These are phyloP conservation scores for Bembecia ichneumoniformis DNA, from an alignment of 2,888 invertebrate genomes.

Conservation along the genomic window DNA sequence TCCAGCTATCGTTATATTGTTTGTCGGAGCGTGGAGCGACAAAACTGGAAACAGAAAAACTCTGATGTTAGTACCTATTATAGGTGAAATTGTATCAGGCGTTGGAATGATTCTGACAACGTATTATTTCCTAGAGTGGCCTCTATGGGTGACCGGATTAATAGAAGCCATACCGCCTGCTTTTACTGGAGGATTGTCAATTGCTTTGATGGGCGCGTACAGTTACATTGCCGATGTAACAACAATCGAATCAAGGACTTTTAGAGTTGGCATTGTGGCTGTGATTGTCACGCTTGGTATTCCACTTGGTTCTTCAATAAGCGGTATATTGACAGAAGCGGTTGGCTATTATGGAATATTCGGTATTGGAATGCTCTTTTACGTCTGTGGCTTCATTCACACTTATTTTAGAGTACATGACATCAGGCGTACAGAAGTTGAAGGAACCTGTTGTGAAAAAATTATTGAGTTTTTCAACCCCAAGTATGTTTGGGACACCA, in stretches of 20 bases:
- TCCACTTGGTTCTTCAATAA: slow-evolving; percentile 63
- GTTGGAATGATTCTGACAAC: slow-evolving; percentile 65
- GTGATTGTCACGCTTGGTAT: slow-evolving; percentile 63
- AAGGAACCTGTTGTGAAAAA: slow-evolving; percentile 32
- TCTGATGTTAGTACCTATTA: slow-evolving; percentile 68
- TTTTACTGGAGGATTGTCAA: slow-evolving; percentile 71
- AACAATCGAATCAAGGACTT: slow-evolving; percentile 70
- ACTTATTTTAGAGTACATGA: slow-evolving; percentile 48
- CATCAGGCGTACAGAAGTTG: slow-evolving; percentile 29
- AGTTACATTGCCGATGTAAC: slow-evolving; percentile 75
- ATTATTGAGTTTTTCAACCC: slow-evolving; percentile 44
- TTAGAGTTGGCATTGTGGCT: slow-evolving; percentile 74
- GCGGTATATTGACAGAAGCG: slow-evolving; percentile 60
- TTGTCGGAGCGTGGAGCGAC: slow-evolving; percentile 76
- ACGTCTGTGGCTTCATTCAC: slow-evolving; percentile 43
- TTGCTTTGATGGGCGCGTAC: slow-evolving; percentile 71
- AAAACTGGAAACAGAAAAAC: slow-evolving; percentile 70
- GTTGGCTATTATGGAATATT: slow-evolving; percentile 63
- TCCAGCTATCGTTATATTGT: slow-evolving; percentile 69
- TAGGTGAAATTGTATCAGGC: slow-evolving; percentile 67
- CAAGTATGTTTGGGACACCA: slow-evolving; percentile 48
- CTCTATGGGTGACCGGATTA: slow-evolving; percentile 65
- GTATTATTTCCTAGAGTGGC: slow-evolving; percentile 70
- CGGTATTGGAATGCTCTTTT: slow-evolving; percentile 36
- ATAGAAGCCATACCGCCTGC: slow-evolving; percentile 70